These are phyloP conservation scores for Leptinotarsa haldemani DNA, from an alignment of 2,888 invertebrate species.

Conservation along the genomic window DNA sequence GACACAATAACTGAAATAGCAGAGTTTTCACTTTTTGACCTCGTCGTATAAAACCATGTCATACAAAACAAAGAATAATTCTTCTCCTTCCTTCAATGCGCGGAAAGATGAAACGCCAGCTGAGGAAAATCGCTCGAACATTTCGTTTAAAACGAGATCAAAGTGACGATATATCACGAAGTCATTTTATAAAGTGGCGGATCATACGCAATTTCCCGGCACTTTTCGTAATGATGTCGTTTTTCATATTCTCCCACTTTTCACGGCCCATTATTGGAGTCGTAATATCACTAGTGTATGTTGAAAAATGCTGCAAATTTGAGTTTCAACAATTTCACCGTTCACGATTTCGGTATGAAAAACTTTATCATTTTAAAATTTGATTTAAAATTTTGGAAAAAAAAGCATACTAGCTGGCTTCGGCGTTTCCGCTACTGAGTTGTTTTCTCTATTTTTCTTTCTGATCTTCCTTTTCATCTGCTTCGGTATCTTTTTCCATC, in stretches of 20 bases:
- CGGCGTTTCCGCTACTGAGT: neutral
- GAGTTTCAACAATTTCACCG: too few species aligned
- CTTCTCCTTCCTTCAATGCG: too few species aligned
- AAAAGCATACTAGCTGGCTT: neutral
- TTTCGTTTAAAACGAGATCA: constrained; percentile 17
- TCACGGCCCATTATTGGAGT: neutral
- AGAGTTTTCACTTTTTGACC: too few species aligned
- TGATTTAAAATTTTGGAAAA: too few species aligned
- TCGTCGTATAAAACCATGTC: too few species aligned
- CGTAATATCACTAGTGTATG: neutral
- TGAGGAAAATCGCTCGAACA: constrained; percentile 4
- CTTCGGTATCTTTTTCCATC: too few species aligned
- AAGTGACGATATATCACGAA: constrained; percentile 23
- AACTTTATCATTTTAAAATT: too few species aligned
- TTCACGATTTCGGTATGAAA: too few species aligned
- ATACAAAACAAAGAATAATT: too few species aligned
- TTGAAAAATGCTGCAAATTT: too few species aligned
- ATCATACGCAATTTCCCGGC: constrained; percentile 57
- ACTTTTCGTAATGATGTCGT: constrained; percentile 56
- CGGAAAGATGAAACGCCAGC: neutral
- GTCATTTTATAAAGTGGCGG: constrained; percentile 39
- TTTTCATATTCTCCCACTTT: constrained; percentile 48
- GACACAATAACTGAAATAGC: too few species aligned
- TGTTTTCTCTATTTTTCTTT: neutral
- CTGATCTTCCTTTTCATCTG: too few species aligned